A percentile compares a stretch with the other conserved stretches of the same genome.
These are phyloP conservation scores for Sprattus sprattus DNA, from an alignment of 2,113 vertebrate genomes.

Conservation along the genomic window DNA sequence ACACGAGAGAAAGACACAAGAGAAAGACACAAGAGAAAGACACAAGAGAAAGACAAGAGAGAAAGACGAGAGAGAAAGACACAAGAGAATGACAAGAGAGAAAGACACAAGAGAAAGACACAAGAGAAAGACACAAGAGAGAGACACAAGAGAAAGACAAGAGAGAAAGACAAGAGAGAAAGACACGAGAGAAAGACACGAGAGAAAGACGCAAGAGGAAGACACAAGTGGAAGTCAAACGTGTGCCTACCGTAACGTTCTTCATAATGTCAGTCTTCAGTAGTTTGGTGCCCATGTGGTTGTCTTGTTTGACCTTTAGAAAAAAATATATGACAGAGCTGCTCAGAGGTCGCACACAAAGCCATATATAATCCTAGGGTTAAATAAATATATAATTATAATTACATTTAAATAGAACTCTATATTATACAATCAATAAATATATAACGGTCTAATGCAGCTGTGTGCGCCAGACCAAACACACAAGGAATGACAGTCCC, in stretches of 20 bases:
- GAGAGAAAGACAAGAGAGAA: no score
- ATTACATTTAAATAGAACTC: no score
- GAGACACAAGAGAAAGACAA: background rate
- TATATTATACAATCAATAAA: no score
- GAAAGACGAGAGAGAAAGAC: no score
- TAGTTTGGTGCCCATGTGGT: conserved; percentile 58
- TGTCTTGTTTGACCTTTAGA: conserved; percentile 61
- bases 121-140: background rate
- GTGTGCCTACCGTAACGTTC: conserved; percentile 57
- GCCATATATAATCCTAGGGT: background rate
- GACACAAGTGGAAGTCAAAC: background rate
- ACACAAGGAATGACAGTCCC: no score
- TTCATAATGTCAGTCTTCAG: conserved; percentile 55
- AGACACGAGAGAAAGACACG: no score
- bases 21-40: background rate
- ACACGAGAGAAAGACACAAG: background rate
- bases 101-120: background rate
- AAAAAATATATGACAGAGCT: conserved; percentile 21
- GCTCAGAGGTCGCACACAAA: background rate
- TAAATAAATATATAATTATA: no score
- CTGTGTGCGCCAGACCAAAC: background rate
- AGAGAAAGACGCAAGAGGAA: no score
- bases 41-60: background rate
- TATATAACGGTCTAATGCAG: background rate
- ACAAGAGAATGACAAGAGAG: no score